Evolutionary conservation across 2,797 vertebrate species (phyloP).

Genomic region (Eulemur rubriventer): DNA sequence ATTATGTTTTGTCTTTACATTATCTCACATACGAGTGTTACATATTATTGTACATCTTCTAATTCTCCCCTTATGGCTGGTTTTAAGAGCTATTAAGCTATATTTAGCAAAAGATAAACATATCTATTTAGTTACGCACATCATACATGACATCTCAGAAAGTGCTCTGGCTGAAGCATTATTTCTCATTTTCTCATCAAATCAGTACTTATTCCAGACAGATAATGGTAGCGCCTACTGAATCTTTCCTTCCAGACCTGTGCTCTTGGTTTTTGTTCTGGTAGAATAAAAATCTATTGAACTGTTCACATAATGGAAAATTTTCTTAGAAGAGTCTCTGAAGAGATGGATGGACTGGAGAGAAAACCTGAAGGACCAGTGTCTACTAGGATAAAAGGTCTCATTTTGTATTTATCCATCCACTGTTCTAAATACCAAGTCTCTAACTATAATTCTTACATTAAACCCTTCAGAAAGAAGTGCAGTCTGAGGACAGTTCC

Average conservation of each 20-base stretch:
- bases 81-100: conserved; percentile 46
- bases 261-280: background rate
- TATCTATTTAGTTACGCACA: background rate
- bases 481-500: background rate
- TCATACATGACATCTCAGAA: background rate
- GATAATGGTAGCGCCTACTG: background rate
- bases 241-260: background rate
- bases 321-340: background rate
- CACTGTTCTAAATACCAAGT: background rate
- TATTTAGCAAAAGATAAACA: conserved; percentile 55
- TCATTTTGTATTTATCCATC: background rate
- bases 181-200: conserved; percentile 66
- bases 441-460: background rate
- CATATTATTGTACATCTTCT: background rate
- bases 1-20: background rate
- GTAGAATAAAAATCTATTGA: conserved; percentile 44
- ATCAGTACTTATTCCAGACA: conserved; percentile 55
- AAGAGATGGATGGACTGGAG: background rate
- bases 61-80: background rate
- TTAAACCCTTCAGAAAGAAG: background rate
- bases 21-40: background rate
- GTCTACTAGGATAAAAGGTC: background rate
- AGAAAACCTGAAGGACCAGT: background rate
- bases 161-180: conserved; percentile 32
- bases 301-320: conserved; percentile 20